These are phyloP conservation scores for Hofmannophila pseudospretella DNA, from an alignment of 2,888 invertebrate species.

Conservation along the genomic window DNA sequence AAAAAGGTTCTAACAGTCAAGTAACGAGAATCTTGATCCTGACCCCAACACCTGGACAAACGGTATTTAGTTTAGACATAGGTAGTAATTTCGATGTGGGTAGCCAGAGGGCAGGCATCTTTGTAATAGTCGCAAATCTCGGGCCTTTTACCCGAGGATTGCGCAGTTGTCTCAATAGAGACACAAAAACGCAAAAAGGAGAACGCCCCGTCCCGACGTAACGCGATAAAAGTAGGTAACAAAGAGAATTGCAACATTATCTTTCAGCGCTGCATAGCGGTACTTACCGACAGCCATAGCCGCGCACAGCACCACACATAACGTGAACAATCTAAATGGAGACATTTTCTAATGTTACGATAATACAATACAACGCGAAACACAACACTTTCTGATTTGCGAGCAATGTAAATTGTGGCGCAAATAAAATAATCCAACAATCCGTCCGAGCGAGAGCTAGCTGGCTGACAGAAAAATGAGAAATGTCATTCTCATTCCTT, in stretches of 20 bases:
- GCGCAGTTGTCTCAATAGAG: slow-evolving; percentile 9
- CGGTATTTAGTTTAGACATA: too few relatives aligned
- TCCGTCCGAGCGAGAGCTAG: slow-evolving; percentile 25
- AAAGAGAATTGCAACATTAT: slow-evolving; percentile 34
- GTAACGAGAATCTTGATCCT: too few relatives aligned
- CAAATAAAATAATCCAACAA: slow-evolving; percentile 39
- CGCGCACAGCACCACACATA: slow-evolving; percentile 50
- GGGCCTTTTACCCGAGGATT: slow-evolving; percentile 7
- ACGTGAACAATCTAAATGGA: slow-evolving; percentile 44
- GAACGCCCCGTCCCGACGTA: slow-evolving; percentile 17
- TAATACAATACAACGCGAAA: slow-evolving; percentile 18
- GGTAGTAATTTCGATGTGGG: too few relatives aligned
- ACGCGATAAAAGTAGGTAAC: slow-evolving; percentile 41
- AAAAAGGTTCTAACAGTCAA: too few relatives aligned
- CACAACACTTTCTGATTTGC: slow-evolving; percentile 17
- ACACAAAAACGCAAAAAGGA: slow-evolving; percentile 3
- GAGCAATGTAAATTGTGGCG: slow-evolving; percentile 38
- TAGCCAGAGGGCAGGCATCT: background rate
- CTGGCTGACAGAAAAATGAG: slow-evolving; percentile 15
- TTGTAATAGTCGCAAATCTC: background rate
- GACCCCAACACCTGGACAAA: too few relatives aligned
- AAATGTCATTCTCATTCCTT: slow-evolving; percentile 29
- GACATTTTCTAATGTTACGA: slow-evolving; percentile 40
- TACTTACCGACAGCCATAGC: slow-evolving; percentile 53
- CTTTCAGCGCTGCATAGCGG: background rate